Percentiles rank a stretch among this genome's conserved stretches.
Evolutionary conservation across 2,888 invertebrate species (phyloP).

Genomic region (Anoncus sp.): DNA sequence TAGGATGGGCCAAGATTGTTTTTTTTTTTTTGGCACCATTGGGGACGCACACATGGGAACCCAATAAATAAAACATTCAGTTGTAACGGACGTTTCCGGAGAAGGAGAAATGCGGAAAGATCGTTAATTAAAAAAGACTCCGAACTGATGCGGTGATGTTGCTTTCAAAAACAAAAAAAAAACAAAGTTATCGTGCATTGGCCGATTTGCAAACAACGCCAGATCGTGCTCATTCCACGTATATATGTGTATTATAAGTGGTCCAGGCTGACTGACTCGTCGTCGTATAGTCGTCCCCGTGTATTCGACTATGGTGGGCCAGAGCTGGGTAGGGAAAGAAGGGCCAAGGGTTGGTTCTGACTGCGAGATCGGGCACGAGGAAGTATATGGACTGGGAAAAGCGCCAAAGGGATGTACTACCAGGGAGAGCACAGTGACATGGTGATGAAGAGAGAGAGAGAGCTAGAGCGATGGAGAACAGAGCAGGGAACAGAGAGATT

Average conservation of each 20-base stretch:
- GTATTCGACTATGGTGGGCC: constrained; percentile 48
- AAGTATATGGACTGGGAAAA: constrained; percentile 54
- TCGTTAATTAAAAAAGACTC: constrained; percentile 78
- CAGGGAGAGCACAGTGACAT: constrained; percentile 53
- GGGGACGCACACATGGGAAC: too few species aligned
- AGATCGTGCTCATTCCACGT: constrained; percentile 56
- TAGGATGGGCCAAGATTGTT: too few species aligned
- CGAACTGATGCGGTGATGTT: constrained; percentile 59
- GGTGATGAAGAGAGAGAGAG: constrained; percentile 57
- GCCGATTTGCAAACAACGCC: constrained; percentile 78
- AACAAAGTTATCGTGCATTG: constrained; percentile 72
- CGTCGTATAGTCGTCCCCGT: constrained; percentile 25
- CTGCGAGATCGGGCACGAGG: constrained; percentile 55
- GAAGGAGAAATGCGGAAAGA: constrained; percentile 56
- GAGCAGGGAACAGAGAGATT: constrained; percentile 78
- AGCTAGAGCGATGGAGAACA: constrained; percentile 54
- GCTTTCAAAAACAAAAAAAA: constrained; percentile 69
- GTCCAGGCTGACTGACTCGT: constrained; percentile 44
- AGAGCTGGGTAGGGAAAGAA: neutral
- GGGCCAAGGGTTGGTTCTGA: constrained; percentile 58
- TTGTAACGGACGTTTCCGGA: neutral
- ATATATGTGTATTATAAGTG: constrained; percentile 64
- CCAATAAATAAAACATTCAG: too few species aligned
- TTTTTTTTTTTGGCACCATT: too few species aligned
- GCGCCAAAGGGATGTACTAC: constrained; percentile 55